Evolutionary conservation across 1,140 invertebrate species (phyloP).

Genomic region (Mylabris phalerata): DNA sequence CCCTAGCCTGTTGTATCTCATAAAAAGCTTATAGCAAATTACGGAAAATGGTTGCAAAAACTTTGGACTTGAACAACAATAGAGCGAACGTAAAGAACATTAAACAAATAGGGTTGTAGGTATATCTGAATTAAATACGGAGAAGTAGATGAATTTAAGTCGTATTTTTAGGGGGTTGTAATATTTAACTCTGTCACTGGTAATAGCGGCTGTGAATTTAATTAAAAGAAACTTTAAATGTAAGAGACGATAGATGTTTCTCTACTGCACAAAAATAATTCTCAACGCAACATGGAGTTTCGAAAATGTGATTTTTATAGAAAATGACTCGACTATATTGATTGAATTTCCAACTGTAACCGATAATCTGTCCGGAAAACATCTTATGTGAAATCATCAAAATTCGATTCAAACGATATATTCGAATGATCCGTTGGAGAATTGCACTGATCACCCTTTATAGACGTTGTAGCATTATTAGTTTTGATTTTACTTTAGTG

Average conservation of each 20-base stretch:
- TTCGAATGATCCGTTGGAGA: conserved; percentile 1
- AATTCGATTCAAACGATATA: conserved; percentile 4
- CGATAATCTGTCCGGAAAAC: neutral
- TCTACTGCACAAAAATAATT: no score
- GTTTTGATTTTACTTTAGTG: neutral
- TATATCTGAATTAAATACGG: no score
- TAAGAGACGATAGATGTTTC: no score
- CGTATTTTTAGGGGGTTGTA: no score
- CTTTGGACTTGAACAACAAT: neutral
- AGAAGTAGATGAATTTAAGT: no score
- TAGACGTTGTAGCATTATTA: neutral
- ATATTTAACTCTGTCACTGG: no score
- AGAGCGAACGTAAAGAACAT: no score
- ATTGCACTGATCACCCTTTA: neutral
- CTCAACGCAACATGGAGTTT: no score
- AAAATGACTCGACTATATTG: no score
- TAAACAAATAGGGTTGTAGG: no score
- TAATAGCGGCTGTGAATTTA: conserved; percentile 1
- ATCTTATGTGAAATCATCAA: conserved; percentile 5
- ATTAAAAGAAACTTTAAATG: neutral
- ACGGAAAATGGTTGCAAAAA: neutral
- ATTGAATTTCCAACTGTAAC: no score
- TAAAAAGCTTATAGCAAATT: conserved; percentile 18
- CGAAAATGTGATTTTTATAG: no score
- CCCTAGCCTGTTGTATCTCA: conserved; percentile 10